phyloP scores from a whole-genome alignment of 2,113 vertebrate genomes.

The Tapirus terrestris region DNA sequence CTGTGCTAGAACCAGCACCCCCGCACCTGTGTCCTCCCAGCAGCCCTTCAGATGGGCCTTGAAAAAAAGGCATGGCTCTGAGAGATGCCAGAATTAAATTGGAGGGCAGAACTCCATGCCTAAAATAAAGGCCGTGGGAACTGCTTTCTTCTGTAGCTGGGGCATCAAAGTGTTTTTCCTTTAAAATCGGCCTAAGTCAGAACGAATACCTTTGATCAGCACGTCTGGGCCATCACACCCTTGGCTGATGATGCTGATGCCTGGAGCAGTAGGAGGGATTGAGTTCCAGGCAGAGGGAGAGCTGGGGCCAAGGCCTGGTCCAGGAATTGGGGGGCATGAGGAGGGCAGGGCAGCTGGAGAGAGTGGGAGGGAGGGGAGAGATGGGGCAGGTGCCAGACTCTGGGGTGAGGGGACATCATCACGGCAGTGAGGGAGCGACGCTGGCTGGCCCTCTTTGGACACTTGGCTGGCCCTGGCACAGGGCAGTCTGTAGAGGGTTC shows the following conservation, averaged over 20 bases:
- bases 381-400: accelerated
- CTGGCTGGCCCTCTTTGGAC: background rate
- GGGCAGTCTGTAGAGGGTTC: background rate
- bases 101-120: background rate
- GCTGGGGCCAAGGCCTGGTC: background rate
- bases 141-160: background rate
- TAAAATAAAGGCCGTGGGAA: constrained; percentile 48
- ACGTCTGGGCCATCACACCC: background rate
- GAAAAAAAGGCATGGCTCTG: background rate
- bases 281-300: background rate
- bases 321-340: background rate
- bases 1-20: background rate
- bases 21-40: background rate
- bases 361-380: accelerated
- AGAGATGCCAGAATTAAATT: background rate
- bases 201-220: constrained; percentile 56
- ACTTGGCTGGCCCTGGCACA: background rate
- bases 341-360: background rate
- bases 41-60: background rate
- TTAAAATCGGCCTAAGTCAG: background rate
- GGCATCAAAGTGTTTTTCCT: constrained; percentile 62
- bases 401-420: accelerated
- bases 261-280: background rate
- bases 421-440: too few relatives aligned
- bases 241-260: background rate